Conservation (phyloP, 2,888 invertebrate genomes). For the Biston stratarius region DNA sequence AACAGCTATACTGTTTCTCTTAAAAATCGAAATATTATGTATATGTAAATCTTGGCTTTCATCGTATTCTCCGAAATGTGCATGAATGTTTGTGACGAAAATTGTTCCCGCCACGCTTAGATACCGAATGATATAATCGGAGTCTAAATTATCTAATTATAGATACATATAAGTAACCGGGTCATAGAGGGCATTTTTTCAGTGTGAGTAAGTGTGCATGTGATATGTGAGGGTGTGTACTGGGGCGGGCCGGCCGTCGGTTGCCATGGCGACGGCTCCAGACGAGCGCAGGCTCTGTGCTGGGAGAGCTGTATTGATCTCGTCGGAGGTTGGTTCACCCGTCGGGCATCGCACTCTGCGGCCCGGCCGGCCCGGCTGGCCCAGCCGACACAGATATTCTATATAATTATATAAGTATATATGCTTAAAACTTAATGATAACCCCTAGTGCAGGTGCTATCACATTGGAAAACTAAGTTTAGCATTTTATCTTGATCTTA, state of each 20-base stretch:
- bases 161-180: neutral
- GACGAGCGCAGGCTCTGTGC: constrained; percentile 63
- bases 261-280: constrained; percentile 80
- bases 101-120: too few relatives aligned
- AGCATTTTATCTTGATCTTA: too few relatives aligned
- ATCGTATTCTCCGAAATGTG: too few relatives aligned
- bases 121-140: too few relatives aligned
- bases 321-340: constrained; percentile 82
- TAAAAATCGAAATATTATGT: too few relatives aligned
- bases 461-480: too few relatives aligned
- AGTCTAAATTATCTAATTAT: too few relatives aligned
- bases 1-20: too few relatives aligned
- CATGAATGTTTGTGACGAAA: too few relatives aligned
- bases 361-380: constrained; percentile 50
- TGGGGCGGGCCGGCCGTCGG: constrained; percentile 53
- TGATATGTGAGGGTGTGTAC: constrained; percentile 6
- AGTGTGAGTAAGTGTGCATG: neutral
- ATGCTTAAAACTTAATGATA: too few relatives aligned
- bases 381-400: constrained; percentile 24
- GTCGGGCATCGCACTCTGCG: constrained; percentile 64
- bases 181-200: neutral
- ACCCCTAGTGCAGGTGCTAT: too few relatives aligned
- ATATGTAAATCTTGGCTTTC: neutral
- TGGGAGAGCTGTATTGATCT: constrained; percentile 86
- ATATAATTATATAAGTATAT: too few relatives aligned